Evolutionary conservation across 2,888 invertebrate species (phyloP).

Genomic region (Ophion slaviceki): DNA sequence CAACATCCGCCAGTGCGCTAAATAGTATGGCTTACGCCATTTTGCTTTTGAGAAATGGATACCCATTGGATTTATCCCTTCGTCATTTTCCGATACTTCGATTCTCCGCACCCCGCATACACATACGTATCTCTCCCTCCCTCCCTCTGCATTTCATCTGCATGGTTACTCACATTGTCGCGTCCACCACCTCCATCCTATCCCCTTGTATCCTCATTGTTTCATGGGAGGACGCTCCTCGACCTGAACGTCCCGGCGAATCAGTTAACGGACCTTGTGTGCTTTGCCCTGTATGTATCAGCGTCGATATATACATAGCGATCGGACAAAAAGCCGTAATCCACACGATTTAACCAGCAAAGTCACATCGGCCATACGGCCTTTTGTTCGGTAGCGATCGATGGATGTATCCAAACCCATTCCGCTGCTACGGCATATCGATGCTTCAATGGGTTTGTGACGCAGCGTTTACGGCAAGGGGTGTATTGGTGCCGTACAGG

Average conservation of each 20-base stretch:
- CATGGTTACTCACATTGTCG: conserved; percentile 23
- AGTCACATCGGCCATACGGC: conserved; percentile 8
- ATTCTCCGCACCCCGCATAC: conserved; percentile 7
- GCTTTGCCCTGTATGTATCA: conserved; percentile 14
- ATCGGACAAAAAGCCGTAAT: conserved; percentile 18
- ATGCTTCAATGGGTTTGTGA: conserved; percentile 57
- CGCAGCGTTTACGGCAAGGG: conserved; percentile 43
- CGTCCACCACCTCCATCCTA: conserved; percentile 12
- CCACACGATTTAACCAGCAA: conserved; percentile 2
- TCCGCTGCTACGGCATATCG: conserved; percentile 37
- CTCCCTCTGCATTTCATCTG: conserved; percentile 10
- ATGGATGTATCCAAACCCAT: conserved; percentile 11
- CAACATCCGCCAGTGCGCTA: neutral
- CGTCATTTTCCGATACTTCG: conserved; percentile 39
- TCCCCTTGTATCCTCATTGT: conserved; percentile 56
- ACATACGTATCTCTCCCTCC: neutral
- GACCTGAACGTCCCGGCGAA: conserved; percentile 47
- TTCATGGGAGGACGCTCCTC: conserved; percentile 48
- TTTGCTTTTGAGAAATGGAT: neutral
- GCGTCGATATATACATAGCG: neutral
- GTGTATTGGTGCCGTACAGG: conserved; percentile 14
- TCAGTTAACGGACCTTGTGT: conserved; percentile 30
- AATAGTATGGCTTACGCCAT: neutral
- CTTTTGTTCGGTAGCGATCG: conserved; percentile 13
- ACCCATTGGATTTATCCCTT: conserved; percentile 13